A percentile compares a stretch with the other conserved stretches of the same genome.
phyloP scores from a whole-genome alignment of 2,797 vertebrate genomes.

The Hydrocynus forskahlii region DNA sequence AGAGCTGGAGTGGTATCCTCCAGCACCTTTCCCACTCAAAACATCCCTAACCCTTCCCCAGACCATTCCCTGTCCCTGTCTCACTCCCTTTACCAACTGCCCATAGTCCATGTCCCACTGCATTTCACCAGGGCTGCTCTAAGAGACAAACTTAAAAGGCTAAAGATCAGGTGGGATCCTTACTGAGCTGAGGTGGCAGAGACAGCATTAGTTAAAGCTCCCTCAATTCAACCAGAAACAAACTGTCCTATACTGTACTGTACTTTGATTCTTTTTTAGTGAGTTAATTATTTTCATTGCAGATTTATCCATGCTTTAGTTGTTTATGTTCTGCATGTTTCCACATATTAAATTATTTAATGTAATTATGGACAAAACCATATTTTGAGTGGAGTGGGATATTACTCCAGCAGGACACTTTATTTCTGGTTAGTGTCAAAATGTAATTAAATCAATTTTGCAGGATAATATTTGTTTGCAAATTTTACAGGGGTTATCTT shows the following conservation, averaged over 20 bases:
- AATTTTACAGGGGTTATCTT: neutral
- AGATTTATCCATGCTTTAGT: neutral
- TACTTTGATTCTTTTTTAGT: neutral
- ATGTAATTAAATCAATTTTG: neutral
- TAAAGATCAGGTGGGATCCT: slow-evolving; percentile 40
- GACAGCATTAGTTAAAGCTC: neutral
- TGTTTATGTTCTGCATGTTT: neutral
- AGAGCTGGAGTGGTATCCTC: slow-evolving; percentile 46
- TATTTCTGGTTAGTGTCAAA: neutral
- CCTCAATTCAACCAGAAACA: neutral
- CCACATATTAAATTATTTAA: no score
- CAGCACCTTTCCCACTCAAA: slow-evolving; percentile 62
- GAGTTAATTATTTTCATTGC: neutral
- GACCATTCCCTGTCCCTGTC: slow-evolving; percentile 17
- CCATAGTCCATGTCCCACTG: slow-evolving; percentile 21
- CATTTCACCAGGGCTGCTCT: slow-evolving; percentile 55
- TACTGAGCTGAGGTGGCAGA: neutral
- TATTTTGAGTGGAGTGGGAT: neutral
- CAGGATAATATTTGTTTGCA: neutral
- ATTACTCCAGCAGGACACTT: neutral
- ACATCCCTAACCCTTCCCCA: slow-evolving; percentile 53
- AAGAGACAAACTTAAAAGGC: slow-evolving; percentile 41
- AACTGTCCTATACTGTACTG: neutral
- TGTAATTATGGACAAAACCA: neutral
- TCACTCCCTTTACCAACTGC: slow-evolving; percentile 26